Evolutionary conservation across 2,797 vertebrate genomes (phyloP), one percentile per base, ranked within the genome.

Genomic region (Acanthurus lineatus): DNA sequence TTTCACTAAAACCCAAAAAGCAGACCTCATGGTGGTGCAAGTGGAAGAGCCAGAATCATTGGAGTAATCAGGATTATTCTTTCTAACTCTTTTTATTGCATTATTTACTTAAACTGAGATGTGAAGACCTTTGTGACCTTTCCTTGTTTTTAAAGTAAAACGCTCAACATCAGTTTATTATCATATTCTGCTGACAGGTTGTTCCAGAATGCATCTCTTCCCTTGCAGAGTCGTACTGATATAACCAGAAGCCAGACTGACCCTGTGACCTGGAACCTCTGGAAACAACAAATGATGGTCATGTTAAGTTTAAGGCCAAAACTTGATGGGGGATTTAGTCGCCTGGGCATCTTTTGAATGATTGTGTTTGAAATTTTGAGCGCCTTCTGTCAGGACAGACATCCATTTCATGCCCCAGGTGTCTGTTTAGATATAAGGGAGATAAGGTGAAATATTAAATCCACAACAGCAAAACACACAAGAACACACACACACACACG

Each of bases 351-450:
- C 20, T 70, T 77, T 68, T 49, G 76, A 63, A 51, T 11, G 73
- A 82, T 77, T 72, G 51, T 64, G 53, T 86, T 77, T 82, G 74
- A 84, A 75, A 82, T 68, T 49, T 20, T 59, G 63, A 64, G 60
- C 82, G 77, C 49, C 75, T 48, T 84, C 70, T 83, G 56, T 73
- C 38, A 71, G 79, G 70, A 82, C 67, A 63, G 62, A 83, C 82
- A 77, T 85, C 84, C 73, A 87, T 90, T 90, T 92, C 86, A 89
- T 40, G 69, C 86, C 86, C 83, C 85, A 69, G 80, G 87, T 86
- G 83, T 76, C 83, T 58, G 74, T 68, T 84, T 49, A 5, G 74
- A 89, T 90, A 77, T 76, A 32, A 73, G 72, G 51, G 57, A 76
- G 84, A 88, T 86, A 58, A 83, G 60, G 42, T 68, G 86, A 85